phyloP scores from a whole-genome alignment of 2,113 vertebrate species.

The Tapirus terrestris region DNA sequence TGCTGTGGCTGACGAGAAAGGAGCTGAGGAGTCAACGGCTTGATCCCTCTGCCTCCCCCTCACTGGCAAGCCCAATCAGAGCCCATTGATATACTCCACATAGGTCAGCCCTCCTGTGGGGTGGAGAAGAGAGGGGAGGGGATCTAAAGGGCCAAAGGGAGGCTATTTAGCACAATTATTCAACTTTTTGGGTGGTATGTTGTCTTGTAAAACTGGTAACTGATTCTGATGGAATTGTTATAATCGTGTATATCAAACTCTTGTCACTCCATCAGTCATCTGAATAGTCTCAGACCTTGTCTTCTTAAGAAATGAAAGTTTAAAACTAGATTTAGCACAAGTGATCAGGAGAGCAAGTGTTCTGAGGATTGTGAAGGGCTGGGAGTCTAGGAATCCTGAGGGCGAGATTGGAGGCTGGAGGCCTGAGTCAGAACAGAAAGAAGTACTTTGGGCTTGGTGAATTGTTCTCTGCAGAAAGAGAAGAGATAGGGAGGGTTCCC shows the following conservation, averaged over 20 bases:
- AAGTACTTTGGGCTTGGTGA: neutral
- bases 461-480: neutral
- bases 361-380: neutral
- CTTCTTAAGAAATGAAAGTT: neutral
- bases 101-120: neutral
- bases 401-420: neutral
- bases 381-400: neutral
- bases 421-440: neutral
- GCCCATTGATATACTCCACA: neutral
- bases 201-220: neutral
- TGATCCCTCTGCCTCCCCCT: neutral
- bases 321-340: neutral
- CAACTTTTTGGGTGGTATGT: neutral
- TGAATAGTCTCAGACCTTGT: neutral
- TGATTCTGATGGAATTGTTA: neutral
- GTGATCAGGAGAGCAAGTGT: neutral
- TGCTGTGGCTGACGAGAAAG: neutral
- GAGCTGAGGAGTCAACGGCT: neutral
- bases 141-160: neutral
- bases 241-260: neutral
- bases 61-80: neutral
- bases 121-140: no score
- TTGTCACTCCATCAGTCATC: neutral
- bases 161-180: neutral
- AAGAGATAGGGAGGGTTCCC: neutral